Evolutionary conservation across 2,113 vertebrate species (phyloP).

Genomic region (Saccopteryx leptura): DNA sequence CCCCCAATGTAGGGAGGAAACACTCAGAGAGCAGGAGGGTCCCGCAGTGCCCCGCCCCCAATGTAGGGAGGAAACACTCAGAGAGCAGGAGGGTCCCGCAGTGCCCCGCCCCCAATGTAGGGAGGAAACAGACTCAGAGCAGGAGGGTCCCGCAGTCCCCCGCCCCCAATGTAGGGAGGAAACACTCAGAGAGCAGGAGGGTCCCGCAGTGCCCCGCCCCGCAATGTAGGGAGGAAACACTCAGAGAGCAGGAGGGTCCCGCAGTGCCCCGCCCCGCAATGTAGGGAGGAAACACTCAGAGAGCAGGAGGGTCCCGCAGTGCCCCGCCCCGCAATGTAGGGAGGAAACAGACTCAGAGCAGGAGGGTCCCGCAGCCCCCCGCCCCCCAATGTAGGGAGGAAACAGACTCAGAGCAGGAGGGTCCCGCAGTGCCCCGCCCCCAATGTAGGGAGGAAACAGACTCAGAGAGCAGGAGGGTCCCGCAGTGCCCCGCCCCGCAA

Average conservation of each 20-base stretch:
- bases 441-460: neutral
- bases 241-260: neutral
- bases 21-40: neutral
- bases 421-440: neutral
- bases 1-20: neutral
- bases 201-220: fast-evolving
- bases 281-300: neutral
- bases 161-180: neutral
- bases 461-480: neutral
- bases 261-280: neutral
- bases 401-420: neutral
- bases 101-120: neutral
- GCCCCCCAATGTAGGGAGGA: neutral
- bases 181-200: neutral
- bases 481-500: neutral
- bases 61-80: neutral
- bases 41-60: neutral
- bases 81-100: no score
- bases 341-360: neutral
- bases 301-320: no score
- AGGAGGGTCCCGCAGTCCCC: no score
- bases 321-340: fast-evolving
- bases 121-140: neutral
- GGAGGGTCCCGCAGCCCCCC: no score
- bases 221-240: neutral